Conservation (phyloP, 1,140 invertebrate genomes). For the Aphelinus certus region DNA sequence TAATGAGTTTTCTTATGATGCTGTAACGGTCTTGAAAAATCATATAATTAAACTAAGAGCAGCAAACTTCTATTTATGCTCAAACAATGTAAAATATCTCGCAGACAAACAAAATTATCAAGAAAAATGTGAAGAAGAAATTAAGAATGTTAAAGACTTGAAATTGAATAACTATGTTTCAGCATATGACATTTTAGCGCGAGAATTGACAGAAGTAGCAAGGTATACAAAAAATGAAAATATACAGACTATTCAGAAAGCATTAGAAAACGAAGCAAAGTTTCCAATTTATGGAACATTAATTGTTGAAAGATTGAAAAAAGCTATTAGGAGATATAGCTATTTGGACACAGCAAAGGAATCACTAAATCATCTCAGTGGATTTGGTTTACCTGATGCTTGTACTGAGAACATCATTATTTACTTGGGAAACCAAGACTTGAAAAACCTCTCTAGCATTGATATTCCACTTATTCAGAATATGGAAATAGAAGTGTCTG, state of each 20-base stretch:
- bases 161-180: constrained; percentile 11
- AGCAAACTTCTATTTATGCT: not conserved
- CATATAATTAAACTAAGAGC: constrained; percentile 15
- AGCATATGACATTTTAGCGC: constrained; percentile 2
- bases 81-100: constrained; percentile 3
- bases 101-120: not conserved
- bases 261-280: not conserved
- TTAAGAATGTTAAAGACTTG: not conserved
- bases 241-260: not conserved
- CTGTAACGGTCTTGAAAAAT: not conserved
- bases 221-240: constrained; percentile 14
- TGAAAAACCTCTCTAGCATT: constrained; percentile 1
- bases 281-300: constrained; percentile 5
- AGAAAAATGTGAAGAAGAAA: not conserved
- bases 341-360: constrained; percentile 3
- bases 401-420: constrained; percentile 12
- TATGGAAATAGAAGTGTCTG: not conserved
- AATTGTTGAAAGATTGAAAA: not conserved
- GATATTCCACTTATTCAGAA: not conserved
- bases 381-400: not conserved
- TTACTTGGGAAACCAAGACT: constrained; percentile 9
- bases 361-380: not conserved
- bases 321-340: not conserved
- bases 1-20: not conserved
- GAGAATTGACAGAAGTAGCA: not conserved